These are phyloP conservation scores for Panthera leo DNA, from an alignment of 2,113 vertebrate genomes.

Conservation along the genomic window DNA sequence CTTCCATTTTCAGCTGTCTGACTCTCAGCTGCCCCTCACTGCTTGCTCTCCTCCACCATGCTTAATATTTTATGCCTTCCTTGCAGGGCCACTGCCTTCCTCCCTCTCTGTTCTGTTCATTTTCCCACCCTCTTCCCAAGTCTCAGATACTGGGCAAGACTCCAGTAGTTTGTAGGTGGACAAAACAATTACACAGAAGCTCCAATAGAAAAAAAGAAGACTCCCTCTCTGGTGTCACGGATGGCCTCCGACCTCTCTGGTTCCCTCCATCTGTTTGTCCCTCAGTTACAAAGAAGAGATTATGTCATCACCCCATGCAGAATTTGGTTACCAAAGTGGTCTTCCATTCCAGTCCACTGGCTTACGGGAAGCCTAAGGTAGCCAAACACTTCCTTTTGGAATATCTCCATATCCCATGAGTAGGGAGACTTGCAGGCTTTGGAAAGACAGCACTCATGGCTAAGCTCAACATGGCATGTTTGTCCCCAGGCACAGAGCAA, in stretches of 20 bases:
- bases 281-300: neutral
- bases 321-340: neutral
- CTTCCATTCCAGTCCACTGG: neutral
- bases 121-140: neutral
- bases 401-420: neutral
- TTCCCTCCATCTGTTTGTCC: slow-evolving; percentile 13
- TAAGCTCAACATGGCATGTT: neutral
- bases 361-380: neutral
- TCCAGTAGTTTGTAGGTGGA: slow-evolving; percentile 69
- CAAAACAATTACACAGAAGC: slow-evolving; percentile 65
- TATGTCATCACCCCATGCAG: neutral
- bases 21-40: neutral
- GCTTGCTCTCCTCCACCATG: accelerated
- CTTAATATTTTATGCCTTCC: neutral
- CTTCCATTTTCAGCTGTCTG: neutral
- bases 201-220: slow-evolving; percentile 53
- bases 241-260: neutral
- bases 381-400: neutral
- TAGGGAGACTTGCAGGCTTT: neutral
- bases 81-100: neutral
- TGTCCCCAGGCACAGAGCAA: neutral
- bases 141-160: slow-evolving; percentile 60
- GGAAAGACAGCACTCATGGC: neutral
- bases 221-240: slow-evolving; percentile 59
- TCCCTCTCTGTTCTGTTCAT: neutral